A percentile compares a stretch with the other conserved stretches of the same genome.
These are phyloP conservation scores for Acanthis flammea DNA, from an alignment of 2,797 vertebrate genomes.

Conservation along the genomic window DNA sequence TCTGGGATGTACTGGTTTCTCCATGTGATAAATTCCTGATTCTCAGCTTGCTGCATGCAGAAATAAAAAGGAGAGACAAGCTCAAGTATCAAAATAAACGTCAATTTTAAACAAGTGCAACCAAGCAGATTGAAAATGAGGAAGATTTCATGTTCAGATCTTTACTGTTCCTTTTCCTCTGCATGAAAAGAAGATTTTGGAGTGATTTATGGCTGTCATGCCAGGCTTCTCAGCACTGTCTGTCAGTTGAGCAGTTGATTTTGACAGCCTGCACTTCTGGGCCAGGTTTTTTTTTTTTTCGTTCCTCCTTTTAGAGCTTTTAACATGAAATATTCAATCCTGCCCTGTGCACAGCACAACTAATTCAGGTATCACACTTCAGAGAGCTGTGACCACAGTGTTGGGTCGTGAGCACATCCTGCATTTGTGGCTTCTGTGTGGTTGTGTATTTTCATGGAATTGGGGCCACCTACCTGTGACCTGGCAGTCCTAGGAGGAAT, in stretches of 20 bases:
- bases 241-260: neutral
- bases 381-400: neutral
- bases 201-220: neutral
- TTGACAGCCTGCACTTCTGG: neutral
- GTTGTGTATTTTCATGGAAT: neutral
- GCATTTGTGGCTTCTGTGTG: neutral
- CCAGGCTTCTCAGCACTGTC: neutral
- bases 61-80: neutral
- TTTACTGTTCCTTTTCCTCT: neutral
- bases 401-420: neutral
- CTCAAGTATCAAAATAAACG: neutral
- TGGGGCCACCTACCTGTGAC: neutral
- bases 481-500: neutral
- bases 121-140: neutral
- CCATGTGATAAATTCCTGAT: rapidly evolving
- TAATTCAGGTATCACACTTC: neutral
- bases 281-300: neutral
- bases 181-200: neutral
- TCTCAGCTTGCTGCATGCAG: neutral
- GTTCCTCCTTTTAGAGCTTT: neutral
- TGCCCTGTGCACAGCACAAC: neutral
- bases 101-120: neutral
- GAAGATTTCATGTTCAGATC: neutral
- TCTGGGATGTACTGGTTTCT: neutral
- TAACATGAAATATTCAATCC: neutral